A percentile compares a stretch with the other conserved stretches of the same genome.
Evolutionary conservation across 2,888 invertebrate genomes (phyloP).

Genomic region (Thyatira batis): DNA sequence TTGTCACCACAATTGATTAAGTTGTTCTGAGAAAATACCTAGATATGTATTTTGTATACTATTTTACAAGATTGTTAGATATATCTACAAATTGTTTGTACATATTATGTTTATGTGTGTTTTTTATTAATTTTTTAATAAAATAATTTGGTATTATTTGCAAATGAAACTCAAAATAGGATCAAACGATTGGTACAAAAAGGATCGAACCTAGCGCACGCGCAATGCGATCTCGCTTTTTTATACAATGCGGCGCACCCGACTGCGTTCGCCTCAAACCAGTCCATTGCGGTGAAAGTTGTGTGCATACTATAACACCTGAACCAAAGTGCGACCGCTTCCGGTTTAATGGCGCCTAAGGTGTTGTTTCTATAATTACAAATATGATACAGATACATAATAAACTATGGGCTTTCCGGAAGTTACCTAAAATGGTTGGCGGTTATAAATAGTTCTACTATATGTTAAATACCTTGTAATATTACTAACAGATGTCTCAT

Average conservation of each 20-base stretch:
- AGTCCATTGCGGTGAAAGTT: conserved; percentile 70
- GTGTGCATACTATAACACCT: conserved; percentile 60
- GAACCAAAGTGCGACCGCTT: conserved; percentile 54
- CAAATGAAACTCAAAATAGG: too few species aligned
- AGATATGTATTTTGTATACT: too few species aligned
- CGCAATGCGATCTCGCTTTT: conserved; percentile 42
- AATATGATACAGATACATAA: conserved; percentile 44
- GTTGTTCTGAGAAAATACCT: too few species aligned
- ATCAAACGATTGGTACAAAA: conserved; percentile 9
- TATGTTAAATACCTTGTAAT: too few species aligned
- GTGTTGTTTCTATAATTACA: conserved; percentile 61
- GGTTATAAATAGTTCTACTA: conserved; percentile 28
- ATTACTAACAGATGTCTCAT: too few species aligned
- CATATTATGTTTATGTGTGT: too few species aligned
- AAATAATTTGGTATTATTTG: too few species aligned
- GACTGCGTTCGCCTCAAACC: conserved; percentile 50
- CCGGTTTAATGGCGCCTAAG: conserved; percentile 58
- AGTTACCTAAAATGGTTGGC: conserved; percentile 18
- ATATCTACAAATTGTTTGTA: too few species aligned
- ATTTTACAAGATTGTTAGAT: too few species aligned
- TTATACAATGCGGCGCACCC: conserved; percentile 37
- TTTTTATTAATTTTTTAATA: too few species aligned
- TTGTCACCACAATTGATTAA: too few species aligned
- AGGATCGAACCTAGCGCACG: conserved; percentile 20
- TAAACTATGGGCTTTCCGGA: conserved; percentile 17